Base-by-base conservation (phyloP, 2,113 vertebrate genomes). In the Phoxinus phoxinus region DNA sequence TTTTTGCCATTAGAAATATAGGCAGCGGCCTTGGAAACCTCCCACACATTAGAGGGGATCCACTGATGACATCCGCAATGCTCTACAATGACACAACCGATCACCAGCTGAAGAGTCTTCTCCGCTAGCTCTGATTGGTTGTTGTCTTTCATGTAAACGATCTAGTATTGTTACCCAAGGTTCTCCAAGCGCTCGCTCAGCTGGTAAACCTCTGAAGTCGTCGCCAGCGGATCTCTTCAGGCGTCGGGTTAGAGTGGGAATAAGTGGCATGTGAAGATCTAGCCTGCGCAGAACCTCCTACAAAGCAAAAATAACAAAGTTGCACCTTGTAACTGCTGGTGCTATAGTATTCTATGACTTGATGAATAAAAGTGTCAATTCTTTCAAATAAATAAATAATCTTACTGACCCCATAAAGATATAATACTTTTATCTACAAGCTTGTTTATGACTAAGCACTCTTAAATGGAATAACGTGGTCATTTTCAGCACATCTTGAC, bases 201-300 rank as follows among this genome's bases (percentile, higher is more conserved):
- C 77, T 87, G 85, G 92, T 90, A 74, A 94, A 94, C 72, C 90
- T 91, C 86, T 88, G 91, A 65, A 94, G 90, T 56, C 94, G 91
- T 59, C 88, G 88, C 72, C 30, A 74, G 37, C 94, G 86, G 56
- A 94, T 12, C 10, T 94, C 93, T 41, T 95, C 93, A 0, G 75
- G 77, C 0, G 2, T 86, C 4, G 25, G 61, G 10, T 92, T 89
- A 15, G 83, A 86, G 1, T 89, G 76, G 7, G 85, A 3, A 44
- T 78, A 51, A 88, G 91, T 90, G 5, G 89, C 93, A 6, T 92
- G 87, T 3, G 85, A 72, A 19, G 91, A 89, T 85, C 80, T 78
- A 58, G 86, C 67, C 10, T 72, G 89, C n/a, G 1, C 17, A 13
- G 10, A 53, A 35, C 53, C 83, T 48, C 89, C 94, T 94, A 53